Base-by-base conservation (phyloP, 2,797 vertebrate species). In the Chaunax sp. region DNA sequence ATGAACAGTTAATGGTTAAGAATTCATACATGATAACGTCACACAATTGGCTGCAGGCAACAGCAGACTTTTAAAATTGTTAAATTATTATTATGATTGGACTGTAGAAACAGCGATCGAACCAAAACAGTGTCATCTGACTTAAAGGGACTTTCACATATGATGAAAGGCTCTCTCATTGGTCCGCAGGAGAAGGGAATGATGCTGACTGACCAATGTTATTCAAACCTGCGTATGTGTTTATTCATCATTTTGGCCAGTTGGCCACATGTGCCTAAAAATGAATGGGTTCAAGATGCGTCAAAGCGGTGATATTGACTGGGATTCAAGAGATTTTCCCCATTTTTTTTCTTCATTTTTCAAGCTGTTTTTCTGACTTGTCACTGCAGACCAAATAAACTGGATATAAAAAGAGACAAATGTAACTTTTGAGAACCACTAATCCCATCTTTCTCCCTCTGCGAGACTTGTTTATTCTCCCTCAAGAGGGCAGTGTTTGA, bases 401-500 rank as follows among this genome's bases (percentile, higher is more conserved):
- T 35, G 9, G 33, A 35, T 11, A 35, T 35, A 35, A 35, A 35
- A 35, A 35, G 7, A 35, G 33, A 9, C 33, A 35, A 30, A 4
- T 30, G 4, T 30, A 30, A n/a, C n/a, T n/a, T n/a, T n/a, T n/a
- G n/a, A n/a, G n/a, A 54, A 23, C n/a, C 23, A 28, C 14, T 62
- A 70, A 55, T 49, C 33, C 49, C 1, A 19, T 64, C 38, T 51
- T 19, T 37, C 51, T n/a, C 33, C 46, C 40, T 49, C 46, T 53
- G 16, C 43, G 23, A 35, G 60, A 71, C 49, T 75, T 67, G 74
- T 84, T 71, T 75, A 28, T 69, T 85, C 86, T 81, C 75, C 93
- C 94, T 93, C 88, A 64, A 94, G 93, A 89, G 91, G 92, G 93
- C 94, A 92, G 92, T 90, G 87, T 93, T 92, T 92, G 85, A 88